These are phyloP conservation scores for Ceratina japonica DNA, from an alignment of 1,140 invertebrate genomes.

Conservation along the genomic window DNA sequence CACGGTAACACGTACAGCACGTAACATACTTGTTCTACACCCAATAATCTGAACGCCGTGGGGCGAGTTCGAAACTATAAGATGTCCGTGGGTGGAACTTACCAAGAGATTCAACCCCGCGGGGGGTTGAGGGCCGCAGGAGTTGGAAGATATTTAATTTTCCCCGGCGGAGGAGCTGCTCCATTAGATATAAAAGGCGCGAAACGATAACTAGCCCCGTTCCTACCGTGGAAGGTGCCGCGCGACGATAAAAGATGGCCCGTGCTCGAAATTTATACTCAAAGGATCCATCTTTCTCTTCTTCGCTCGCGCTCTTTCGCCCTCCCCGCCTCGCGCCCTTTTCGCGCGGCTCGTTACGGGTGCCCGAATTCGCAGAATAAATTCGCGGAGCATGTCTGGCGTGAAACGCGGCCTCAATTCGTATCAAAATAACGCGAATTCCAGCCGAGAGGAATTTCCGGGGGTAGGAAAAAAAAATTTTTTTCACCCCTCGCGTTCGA, in stretches of 20 bases:
- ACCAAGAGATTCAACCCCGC: conserved; percentile 28
- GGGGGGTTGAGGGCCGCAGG: neutral
- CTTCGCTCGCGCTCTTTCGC: neutral
- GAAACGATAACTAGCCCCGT: conserved; percentile 46
- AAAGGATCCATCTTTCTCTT: neutral
- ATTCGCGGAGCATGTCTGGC: conserved; percentile 30
- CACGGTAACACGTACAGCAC: conserved; percentile 40
- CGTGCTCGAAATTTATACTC: conserved; percentile 49
- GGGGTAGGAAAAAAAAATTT: neutral
- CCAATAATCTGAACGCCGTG: conserved; percentile 41
- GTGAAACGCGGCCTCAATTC: conserved; percentile 34
- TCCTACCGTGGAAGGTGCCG: neutral
- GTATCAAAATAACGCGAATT: conserved; percentile 32
- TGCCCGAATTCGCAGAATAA: conserved; percentile 30
- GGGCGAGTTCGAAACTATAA: conserved; percentile 48
- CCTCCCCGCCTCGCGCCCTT: neutral
- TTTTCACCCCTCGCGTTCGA: neutral
- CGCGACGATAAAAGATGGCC: conserved; percentile 4
- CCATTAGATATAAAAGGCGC: conserved; percentile 44
- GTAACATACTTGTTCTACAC: conserved; percentile 24
- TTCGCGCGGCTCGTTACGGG: conserved; percentile 9
- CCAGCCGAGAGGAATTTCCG: neutral
- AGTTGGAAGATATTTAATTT: conserved; percentile 59
- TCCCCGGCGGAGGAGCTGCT: conserved; percentile 7
- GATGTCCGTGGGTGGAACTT: conserved; percentile 39